Base-by-base conservation (phyloP, 2,888 invertebrate species). In the Phasia obesa region DNA sequence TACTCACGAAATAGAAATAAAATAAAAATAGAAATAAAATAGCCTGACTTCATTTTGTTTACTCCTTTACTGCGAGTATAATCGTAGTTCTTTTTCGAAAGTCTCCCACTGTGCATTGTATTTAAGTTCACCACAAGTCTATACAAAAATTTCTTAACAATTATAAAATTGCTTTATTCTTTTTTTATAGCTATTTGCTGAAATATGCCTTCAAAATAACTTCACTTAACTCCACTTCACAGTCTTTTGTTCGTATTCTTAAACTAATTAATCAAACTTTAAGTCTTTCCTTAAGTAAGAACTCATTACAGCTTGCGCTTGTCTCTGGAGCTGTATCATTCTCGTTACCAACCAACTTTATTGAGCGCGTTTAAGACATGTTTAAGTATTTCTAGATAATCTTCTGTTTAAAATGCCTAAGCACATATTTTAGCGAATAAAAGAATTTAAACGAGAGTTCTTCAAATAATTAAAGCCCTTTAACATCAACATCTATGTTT, bases 301-400 rank as follows among this genome's bases (percentile, higher is more conserved):
- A 53, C 21, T 38, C 19, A 44, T 42, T 3, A 23, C 4, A 9
- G 44, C 13, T 49, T 15, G 60, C 19, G 6, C 3, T 11, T 13
- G 47, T 49, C 19, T n/a, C 38, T 59, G 1, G 19, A 59, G 47
- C 25, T 49, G 35, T 75, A 55, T 27, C 49, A 75, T 60, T 69
- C 44, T 60, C 27, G 35, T 53, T 77, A 77, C 60, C 76, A 62
- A 77, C 60, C 76, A 62, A 77, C 69, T 77, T 23, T 53, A 69
- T 77, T 47, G 53, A 62, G 17, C 4, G 15, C 15, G 25, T n/a
- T 42, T 9, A 31, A 27, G 23, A 27, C n/a, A 15, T 53, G 49
- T 38, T 44, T 17, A 69, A 76, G 51, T 31, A 76, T 44, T 38
- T 21, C 13, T 5, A 44, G 57, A 44, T 73, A 27, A 65, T 59